A percentile compares a stretch with the other conserved stretches of the same genome.
These are phyloP conservation scores for Lepidocyrtoides sp. DNA, from an alignment of 2,888 invertebrate genomes.

Conservation along the genomic window DNA sequence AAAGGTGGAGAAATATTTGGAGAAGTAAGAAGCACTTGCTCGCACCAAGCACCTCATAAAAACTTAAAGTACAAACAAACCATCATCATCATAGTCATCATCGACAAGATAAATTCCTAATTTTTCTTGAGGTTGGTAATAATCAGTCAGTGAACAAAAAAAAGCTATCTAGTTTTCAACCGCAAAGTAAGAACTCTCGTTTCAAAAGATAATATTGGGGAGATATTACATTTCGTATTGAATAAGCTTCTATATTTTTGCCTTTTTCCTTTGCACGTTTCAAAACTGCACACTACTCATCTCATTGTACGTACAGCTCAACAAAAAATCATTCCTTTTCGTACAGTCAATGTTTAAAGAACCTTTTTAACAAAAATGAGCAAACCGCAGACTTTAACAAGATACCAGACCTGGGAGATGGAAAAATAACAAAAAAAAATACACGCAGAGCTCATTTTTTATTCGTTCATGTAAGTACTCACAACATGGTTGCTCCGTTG, in stretches of 20 bases:
- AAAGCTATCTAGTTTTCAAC: slow-evolving; percentile 78
- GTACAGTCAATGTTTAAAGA: background rate
- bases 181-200: slow-evolving; percentile 64
- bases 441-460: background rate
- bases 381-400: too few relatives aligned
- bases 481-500: background rate
- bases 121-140: slow-evolving; percentile 80
- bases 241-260: background rate
- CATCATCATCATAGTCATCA: slow-evolving; percentile 66
- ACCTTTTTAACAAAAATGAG: background rate
- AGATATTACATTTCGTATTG: background rate
- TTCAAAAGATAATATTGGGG: background rate
- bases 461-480: background rate
- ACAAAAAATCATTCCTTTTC: slow-evolving; percentile 15
- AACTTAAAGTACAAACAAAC: slow-evolving; percentile 72
- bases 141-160: slow-evolving; percentile 74
- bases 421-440: slow-evolving; percentile 29
- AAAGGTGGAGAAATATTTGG: background rate
- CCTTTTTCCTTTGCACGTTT: background rate
- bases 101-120: slow-evolving; percentile 80
- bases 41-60: slow-evolving; percentile 59
- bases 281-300: background rate
- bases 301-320: background rate
- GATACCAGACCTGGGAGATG: background rate
- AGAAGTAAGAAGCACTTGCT: slow-evolving; percentile 12